These are phyloP conservation scores for Triplophysa bombifrons DNA, from an alignment of 2,797 vertebrate species.

Conservation along the genomic window DNA sequence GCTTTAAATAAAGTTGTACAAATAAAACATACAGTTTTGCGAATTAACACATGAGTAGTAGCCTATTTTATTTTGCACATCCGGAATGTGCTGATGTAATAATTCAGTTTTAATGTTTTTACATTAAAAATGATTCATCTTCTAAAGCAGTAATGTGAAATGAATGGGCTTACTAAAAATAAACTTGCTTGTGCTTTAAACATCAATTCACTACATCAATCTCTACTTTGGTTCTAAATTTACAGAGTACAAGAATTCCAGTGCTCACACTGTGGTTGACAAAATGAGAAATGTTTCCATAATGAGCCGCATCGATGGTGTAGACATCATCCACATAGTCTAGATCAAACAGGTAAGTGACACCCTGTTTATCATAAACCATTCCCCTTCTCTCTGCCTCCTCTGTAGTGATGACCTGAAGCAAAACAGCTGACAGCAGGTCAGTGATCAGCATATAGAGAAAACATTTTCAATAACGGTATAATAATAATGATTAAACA, in stretches of 20 bases:
- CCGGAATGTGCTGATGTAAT: too few species aligned
- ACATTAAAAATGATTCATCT: too few species aligned
- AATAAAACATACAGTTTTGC: too few species aligned
- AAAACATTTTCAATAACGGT: too few species aligned
- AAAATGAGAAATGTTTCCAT: constrained; percentile 94
- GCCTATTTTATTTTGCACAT: too few species aligned
- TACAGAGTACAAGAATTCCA: too few species aligned
- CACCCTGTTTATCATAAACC: constrained; percentile 86
- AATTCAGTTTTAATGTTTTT: too few species aligned
- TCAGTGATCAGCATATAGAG: background rate
- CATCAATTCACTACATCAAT: too few species aligned
- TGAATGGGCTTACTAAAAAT: background rate
- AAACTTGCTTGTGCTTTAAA: background rate
- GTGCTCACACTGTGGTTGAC: constrained; percentile 92
- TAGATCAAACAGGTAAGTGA: constrained; percentile 90
- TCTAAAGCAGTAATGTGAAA: background rate
- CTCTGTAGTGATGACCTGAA: constrained; percentile 88
- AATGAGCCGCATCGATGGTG: constrained; percentile 88
- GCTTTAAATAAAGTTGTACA: too few species aligned
- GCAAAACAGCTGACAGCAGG: constrained; percentile 1
- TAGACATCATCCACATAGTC: constrained; percentile 93
- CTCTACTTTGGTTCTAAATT: too few species aligned
- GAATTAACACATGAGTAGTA: background rate
- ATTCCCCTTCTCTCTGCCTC: constrained; percentile 86
- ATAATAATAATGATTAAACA: background rate